These are phyloP conservation scores for Acromyrmex charruanus DNA, from an alignment of 1,140 invertebrate species.

Conservation along the genomic window DNA sequence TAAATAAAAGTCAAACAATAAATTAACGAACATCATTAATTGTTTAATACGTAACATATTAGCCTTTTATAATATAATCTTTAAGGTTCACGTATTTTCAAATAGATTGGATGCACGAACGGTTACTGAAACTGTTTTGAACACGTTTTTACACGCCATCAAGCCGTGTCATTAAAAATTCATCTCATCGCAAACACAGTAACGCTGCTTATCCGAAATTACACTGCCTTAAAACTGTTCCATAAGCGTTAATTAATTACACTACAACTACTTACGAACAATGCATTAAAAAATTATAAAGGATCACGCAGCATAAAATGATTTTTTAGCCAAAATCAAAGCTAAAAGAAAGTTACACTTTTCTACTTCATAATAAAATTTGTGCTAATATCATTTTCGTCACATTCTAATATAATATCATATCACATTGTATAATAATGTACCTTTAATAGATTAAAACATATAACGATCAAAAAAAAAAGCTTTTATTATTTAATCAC, in stretches of 20 bases:
- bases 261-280: not conserved
- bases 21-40: slow-evolving; percentile 19
- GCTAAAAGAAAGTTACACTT: not conserved
- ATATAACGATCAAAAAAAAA: not conserved
- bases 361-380: not conserved
- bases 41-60: not conserved
- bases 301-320: not conserved
- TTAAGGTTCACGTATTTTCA: not conserved
- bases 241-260: slow-evolving; percentile 5
- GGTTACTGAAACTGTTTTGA: not conserved
- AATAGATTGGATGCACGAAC: not conserved
- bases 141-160: not conserved
- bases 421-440: not conserved
- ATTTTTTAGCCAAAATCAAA: not conserved
- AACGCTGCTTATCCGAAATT: not conserved
- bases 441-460: slow-evolving; percentile 15
- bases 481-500: not conserved
- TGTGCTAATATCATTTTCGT: not conserved
- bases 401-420: too few relatives aligned
- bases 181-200: slow-evolving; percentile 1
- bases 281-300: not conserved
- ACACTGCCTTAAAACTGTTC: not conserved
- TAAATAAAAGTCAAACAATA: slow-evolving; percentile 11
- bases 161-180: not conserved
- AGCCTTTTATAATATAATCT: not conserved